Evolutionary conservation across 2,113 vertebrate genomes (phyloP).

Genomic region (Elephas maximus): DNA sequence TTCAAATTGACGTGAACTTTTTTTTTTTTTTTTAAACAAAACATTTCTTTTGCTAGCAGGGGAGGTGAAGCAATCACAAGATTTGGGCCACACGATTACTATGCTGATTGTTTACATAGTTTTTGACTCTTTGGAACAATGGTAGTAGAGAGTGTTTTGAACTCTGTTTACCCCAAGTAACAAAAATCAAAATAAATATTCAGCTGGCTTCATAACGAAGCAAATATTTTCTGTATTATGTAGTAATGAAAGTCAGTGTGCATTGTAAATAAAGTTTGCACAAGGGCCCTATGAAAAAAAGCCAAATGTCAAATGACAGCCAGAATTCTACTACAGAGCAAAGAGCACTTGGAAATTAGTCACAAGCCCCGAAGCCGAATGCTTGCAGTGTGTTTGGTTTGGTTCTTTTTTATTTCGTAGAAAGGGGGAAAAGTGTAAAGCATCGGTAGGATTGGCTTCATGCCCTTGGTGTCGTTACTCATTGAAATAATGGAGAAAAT

Average conservation of each 20-base stretch:
- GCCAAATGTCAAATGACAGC: constrained; percentile 73
- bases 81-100: constrained; percentile 68
- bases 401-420: constrained; percentile 67
- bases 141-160: constrained; percentile 80
- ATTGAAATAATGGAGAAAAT: constrained; percentile 75
- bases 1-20: constrained; percentile 50
- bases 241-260: constrained; percentile 81
- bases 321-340: constrained; percentile 68
- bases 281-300: constrained; percentile 72
- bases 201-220: constrained; percentile 82
- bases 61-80: constrained; percentile 59
- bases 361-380: constrained; percentile 60
- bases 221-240: constrained; percentile 86
- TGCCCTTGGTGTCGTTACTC: constrained; percentile 68
- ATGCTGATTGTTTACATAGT: constrained; percentile 75
- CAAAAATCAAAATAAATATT: constrained; percentile 85
- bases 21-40: background rate
- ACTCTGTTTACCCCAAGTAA: constrained; percentile 84
- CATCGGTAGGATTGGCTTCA: constrained; percentile 38
- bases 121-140: constrained; percentile 79
- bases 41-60: constrained; percentile 58
- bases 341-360: constrained; percentile 65
- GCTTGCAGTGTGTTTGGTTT: constrained; percentile 59
- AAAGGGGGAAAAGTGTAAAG: constrained; percentile 71
- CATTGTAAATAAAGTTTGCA: constrained; percentile 83